Percentiles rank a stretch among this genome's conserved stretches.
Evolutionary conservation across 1,140 invertebrate genomes (phyloP).

Genomic region (Eumaeus atala): DNA sequence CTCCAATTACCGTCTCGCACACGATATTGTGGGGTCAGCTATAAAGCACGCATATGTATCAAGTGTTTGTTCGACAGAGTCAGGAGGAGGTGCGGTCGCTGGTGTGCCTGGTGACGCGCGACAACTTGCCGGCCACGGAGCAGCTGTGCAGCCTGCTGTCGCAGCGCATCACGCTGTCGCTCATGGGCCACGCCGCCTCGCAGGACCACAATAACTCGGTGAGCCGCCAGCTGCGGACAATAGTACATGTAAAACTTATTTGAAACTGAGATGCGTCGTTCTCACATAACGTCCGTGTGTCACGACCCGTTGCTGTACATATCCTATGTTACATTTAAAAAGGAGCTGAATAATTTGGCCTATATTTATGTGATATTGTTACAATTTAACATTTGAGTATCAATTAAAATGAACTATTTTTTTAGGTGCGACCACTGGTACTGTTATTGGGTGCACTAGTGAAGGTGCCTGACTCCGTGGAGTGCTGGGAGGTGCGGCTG

Average conservation of each 20-base stretch:
- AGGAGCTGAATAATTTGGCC: too few species aligned
- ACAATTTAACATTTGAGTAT: too few species aligned
- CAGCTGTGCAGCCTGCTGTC: constrained; percentile 88
- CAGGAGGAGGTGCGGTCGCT: constrained; percentile 91
- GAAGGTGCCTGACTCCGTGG: constrained; percentile 87
- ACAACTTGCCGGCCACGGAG: constrained; percentile 91
- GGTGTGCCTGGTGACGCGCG: constrained; percentile 91
- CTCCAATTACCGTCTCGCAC: too few species aligned
- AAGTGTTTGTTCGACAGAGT: constrained; percentile 66
- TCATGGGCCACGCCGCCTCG: constrained; percentile 80
- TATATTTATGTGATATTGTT: too few species aligned
- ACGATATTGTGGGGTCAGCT: too few species aligned
- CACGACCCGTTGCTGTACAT: too few species aligned
- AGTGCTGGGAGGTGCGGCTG: constrained; percentile 95
- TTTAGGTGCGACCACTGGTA: constrained; percentile 86
- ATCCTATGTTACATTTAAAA: too few species aligned
- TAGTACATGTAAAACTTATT: too few species aligned
- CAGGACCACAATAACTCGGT: constrained; percentile 72
- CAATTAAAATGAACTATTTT: constrained; percentile 3
- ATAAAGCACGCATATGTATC: too few species aligned
- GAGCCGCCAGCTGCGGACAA: constrained; percentile 20
- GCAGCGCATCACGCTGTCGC: constrained; percentile 85
- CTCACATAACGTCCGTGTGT: too few species aligned
- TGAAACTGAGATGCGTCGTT: too few species aligned
- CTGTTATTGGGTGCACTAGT: constrained; percentile 89